Evolutionary conservation across 1,140 invertebrate genomes (phyloP), one percentile per base, ranked within the genome.

Genomic region (Heterodera schachtii): DNA sequence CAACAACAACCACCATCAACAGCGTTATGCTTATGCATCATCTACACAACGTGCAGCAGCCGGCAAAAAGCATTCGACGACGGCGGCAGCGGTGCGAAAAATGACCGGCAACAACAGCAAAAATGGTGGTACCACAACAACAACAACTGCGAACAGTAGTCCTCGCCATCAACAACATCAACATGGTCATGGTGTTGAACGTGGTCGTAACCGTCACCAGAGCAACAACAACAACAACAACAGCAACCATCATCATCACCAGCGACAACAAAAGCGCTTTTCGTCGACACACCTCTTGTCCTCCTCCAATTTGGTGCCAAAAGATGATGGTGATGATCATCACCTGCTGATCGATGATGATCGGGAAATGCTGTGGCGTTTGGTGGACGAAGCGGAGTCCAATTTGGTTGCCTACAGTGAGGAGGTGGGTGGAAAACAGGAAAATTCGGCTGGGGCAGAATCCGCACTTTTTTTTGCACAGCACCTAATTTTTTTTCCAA

Each of bases 361-460:
- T 3, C 94, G 94, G 9, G 93, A 93, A 4, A 95, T 98, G 94
- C 90, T 98, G 47, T 94, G 96, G 84, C 94, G 96, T 90, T 91
- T 98, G 16, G 95, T 98, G 66, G 94, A 95, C 6, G 96, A 98
- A 91, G 95, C 94, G n/a, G 95, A 95, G 80, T 88, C 85, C 16
- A 90, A 89, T 70, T 66, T 90, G 3, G 86, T 90, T 57, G 90
- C 90, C 41, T 91, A 90, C 81, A 90, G 91, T 67, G 92, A 92
- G 84, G 92, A 92, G 79, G 81, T 82, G 47, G 21, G 52, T 21
- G 46, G 0, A 2, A 2, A 49, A n/a, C 21, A 19, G 4, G 19
- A 19, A 0, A 46, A 7, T 73, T 73, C 13, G 3, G n/a, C n/a
- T n/a, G n/a, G n/a, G n/a, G n/a, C n/a, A n/a, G n/a, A n/a, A n/a